Base-by-base conservation (phyloP, 2,888 invertebrate genomes). In the Trichogramma dendrolimi region DNA sequence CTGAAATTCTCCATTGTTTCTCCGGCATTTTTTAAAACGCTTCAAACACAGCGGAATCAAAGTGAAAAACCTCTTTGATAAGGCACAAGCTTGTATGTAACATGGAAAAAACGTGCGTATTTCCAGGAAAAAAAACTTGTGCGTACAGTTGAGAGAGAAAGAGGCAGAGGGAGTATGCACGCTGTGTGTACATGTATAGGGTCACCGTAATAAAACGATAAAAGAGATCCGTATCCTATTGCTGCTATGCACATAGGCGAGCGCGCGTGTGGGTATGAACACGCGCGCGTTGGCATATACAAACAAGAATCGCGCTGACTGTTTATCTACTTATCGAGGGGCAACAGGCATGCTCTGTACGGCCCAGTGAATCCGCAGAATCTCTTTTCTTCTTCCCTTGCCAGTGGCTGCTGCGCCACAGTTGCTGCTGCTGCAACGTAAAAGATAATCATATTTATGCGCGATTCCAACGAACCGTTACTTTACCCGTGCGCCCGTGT, bases 371-470 rank as follows among this genome's bases (percentile, higher is more conserved):
- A 56, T 52, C 43, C 52, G 39, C 48, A 42, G 55, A 60, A 55
- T 55, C 50, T 59, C 11, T 14, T 53, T 52, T 57, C 47, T 38
- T 42, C 43, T 55, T 43, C 39, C 4, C 11, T 8, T 44, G 39
- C 27, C 6, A 10, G 50, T 6, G 5, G 5, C 8, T 6, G 39
- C 39, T 8, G 40, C 53, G 4, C 40, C 27, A 27, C 27, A 2
- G 27, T 27, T 63, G 60, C 63, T 55, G 53, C 40, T 50, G 43
- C 53, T 58, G 63, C 67, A 69, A 64, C 65, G 64, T 57, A 63
- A 70, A 67, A 70, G 53, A 63, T 58, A 48, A 62, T 57, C 59
- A 63, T 64, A 58, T 61, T 62, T 68, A 71, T 65, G 67, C 61
- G 57, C 62, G 27, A 27, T 60, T 63, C 65, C 50, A 52, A 42